Conservation (phyloP, 1,140 invertebrate genomes). For the Acarapis woodi region DNA sequence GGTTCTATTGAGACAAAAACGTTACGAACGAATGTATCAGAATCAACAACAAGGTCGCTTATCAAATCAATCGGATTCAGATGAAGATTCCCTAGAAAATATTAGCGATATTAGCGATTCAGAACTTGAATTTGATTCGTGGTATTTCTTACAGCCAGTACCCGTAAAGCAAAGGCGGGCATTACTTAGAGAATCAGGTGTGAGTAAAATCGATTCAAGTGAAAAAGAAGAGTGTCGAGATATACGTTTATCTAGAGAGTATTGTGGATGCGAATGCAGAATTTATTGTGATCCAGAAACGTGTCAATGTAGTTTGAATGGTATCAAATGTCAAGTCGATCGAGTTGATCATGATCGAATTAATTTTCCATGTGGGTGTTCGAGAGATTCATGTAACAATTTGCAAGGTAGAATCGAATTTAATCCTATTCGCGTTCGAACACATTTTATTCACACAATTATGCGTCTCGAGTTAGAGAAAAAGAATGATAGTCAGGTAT, state of each 20-base stretch:
- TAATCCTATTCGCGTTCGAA: constrained; percentile 71
- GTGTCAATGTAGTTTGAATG: constrained; percentile 69
- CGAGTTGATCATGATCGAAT: too few relatives aligned
- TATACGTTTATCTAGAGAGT: constrained; percentile 64
- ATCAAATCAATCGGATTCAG: constrained; percentile 9
- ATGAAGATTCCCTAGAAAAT: constrained; percentile 25
- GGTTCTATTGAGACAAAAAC: constrained; percentile 39
- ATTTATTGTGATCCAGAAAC: constrained; percentile 75
- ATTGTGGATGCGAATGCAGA: constrained; percentile 82
- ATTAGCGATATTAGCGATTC: constrained; percentile 49
- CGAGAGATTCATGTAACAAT: constrained; percentile 74
- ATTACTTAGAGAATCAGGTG: constrained; percentile 53
- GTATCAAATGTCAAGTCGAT: constrained; percentile 89
- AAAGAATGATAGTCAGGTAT: constrained; percentile 24
- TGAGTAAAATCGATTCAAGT: constrained; percentile 64
- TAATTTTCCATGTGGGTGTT: constrained; percentile 87
- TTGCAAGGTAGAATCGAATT: constrained; percentile 74
- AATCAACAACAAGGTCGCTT: constrained; percentile 4
- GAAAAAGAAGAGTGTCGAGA: constrained; percentile 83
- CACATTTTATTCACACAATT: constrained; percentile 88
- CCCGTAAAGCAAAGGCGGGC: constrained; percentile 62
- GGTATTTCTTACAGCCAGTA: constrained; percentile 66
- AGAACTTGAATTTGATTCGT: constrained; percentile 60
- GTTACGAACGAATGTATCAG: constrained; percentile 20
- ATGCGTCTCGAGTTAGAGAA: constrained; percentile 77